Conservation (phyloP, 2,888 invertebrate species). For the Nomada fucata region DNA sequence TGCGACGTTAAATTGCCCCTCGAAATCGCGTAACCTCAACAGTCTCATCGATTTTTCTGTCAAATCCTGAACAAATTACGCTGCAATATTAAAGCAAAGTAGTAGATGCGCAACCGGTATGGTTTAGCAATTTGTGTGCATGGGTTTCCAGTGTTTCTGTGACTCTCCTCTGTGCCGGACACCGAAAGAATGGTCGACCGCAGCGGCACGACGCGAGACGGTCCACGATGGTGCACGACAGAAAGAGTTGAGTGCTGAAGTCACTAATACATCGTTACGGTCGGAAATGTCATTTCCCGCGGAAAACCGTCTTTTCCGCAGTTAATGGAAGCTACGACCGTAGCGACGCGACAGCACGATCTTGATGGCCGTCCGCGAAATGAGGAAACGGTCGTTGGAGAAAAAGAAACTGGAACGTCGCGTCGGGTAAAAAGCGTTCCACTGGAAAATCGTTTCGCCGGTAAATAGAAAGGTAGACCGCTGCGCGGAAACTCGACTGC, state of each 20-base stretch:
- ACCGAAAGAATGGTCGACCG: slow-evolving; percentile 13
- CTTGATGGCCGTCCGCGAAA: slow-evolving; percentile 29
- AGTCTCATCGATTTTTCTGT: neutral
- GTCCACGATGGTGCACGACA: neutral
- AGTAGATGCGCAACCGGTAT: neutral
- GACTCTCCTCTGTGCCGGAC: slow-evolving; percentile 14
- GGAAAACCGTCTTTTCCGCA: slow-evolving; percentile 49
- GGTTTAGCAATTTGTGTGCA: neutral
- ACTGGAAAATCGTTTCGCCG: slow-evolving; percentile 41
- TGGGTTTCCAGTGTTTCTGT: neutral
- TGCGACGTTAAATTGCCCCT: too few species aligned
- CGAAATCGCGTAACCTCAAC: too few species aligned
- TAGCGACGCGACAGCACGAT: slow-evolving; percentile 16
- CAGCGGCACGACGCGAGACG: neutral
- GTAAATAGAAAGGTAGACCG: neutral
- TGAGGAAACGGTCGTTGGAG: slow-evolving; percentile 7
- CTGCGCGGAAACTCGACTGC: neutral
- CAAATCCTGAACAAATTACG: neutral
- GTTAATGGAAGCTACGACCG: slow-evolving; percentile 41
- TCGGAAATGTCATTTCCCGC: slow-evolving; percentile 51
- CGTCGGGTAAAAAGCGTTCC: slow-evolving; percentile 14
- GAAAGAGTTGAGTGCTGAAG: slow-evolving; percentile 2
- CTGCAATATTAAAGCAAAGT: neutral
- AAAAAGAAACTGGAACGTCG: slow-evolving; percentile 18
- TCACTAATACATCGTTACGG: slow-evolving; percentile 32